Conservation (phyloP, 2,113 vertebrate genomes). For the Catharus bicknelli region DNA sequence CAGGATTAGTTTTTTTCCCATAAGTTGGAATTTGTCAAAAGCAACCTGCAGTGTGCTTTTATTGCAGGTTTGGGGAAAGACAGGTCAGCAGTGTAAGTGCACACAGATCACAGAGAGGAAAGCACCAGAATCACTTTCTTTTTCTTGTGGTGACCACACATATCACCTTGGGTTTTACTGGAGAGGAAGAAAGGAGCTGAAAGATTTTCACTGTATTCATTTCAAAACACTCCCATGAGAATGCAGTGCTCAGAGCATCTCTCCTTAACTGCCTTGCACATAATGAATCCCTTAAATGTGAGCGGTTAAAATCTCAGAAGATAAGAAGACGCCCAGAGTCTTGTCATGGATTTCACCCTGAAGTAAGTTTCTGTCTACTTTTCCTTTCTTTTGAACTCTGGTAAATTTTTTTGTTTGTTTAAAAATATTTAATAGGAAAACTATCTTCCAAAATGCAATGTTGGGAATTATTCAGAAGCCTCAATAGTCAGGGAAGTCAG, state of each 20-base stretch:
- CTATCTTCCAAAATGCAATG: neutral
- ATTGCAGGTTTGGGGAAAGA: neutral
- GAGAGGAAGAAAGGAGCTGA: neutral
- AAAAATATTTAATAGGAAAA: neutral
- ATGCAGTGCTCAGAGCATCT: neutral
- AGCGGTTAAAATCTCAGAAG: conserved; percentile 95
- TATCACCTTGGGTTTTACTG: neutral
- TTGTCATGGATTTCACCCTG: conserved; percentile 95
- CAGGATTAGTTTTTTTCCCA: neutral
- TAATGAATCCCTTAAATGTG: conserved; percentile 98
- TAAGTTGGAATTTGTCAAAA: neutral
- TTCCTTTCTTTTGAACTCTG: neutral
- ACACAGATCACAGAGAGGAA: neutral
- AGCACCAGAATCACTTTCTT: neutral
- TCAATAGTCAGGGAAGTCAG: neutral
- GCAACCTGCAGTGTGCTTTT: neutral
- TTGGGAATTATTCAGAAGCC: neutral
- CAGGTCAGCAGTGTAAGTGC: neutral
- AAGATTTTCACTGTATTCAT: neutral
- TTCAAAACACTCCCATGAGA: neutral
- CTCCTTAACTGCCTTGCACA: conserved; percentile 90
- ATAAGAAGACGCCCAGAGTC: conserved; percentile 94
- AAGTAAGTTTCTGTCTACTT: conserved; percentile 74
- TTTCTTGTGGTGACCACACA: neutral
- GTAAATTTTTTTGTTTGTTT: neutral